Base-by-base conservation (phyloP, 1,140 invertebrate genomes). In the Bombus superbus region DNA sequence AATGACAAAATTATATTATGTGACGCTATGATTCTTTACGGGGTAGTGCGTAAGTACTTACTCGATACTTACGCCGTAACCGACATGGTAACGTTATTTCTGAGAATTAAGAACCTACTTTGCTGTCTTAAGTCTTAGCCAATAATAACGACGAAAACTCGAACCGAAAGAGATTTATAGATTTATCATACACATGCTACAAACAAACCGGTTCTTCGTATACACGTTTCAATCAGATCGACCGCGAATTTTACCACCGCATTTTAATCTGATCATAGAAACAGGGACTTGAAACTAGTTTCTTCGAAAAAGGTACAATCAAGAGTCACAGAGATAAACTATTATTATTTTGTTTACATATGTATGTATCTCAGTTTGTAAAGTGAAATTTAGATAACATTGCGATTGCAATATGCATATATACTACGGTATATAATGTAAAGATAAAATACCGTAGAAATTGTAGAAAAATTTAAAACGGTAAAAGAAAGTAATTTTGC, bases 161-260 rank as follows among this genome's bases (percentile, higher is more conserved):
- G 40, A 71, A 71, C 57, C 59, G 32, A 76, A 64, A 59, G 5
- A 25, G 62, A 32, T 85, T 66, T 32, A 18, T 47, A 28, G 79
- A 86, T 72, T 81, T 80, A 85, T 86, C 86, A 72, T 62, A 68
- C 86, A 8, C 68, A 86, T 79, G n/a, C 62, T 47, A 59, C n/a
- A 13, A 84, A 68, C 57, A 74, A 89, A 89, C 87, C 83, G 79
- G 83, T 89, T 89, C 22, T 62, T 40, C 57, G 42, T n/a, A 42
- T 18, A 3, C 44, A 59, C 42, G 11, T 38, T 78, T 62, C 64
- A 71, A 69, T 78, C 64, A 57, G 8, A 64, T 73, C 81, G 72
- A 80, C 59, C 47, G 53, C 57, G 71, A 81, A 35, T 86, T 35
- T 53, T 38, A 28, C 15, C 53, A 32, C 57, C 59, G 28, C 66